Conservation (phyloP, 30 jellyfish, hydroid and myxozoan species). For the Sanderia malayensis region DNA sequence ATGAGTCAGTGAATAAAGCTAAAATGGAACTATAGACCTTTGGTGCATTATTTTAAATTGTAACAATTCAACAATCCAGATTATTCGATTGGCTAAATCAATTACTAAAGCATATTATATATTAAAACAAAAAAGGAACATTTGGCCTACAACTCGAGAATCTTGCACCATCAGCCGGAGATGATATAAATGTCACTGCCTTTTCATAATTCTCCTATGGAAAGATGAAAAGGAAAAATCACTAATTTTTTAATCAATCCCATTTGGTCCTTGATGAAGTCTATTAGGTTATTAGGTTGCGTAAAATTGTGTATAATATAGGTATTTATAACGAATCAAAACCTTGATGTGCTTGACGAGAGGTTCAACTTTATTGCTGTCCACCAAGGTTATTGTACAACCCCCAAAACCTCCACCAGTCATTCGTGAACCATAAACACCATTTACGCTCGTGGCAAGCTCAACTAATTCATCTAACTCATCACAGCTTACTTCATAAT, state of each 20-base stretch:
- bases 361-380: conserved; percentile 40
- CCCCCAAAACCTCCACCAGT: conserved; percentile 91
- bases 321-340: too few species aligned
- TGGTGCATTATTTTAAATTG: too few species aligned
- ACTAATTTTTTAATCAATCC: background rate
- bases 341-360: conserved; percentile 51
- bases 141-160: conserved; percentile 18
- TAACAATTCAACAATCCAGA: too few species aligned
- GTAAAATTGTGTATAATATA: too few species aligned
- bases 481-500: conserved; percentile 71
- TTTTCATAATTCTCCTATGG: conserved; percentile 36
- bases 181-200: conserved; percentile 49
- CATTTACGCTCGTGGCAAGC: conserved; percentile 58
- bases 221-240: too few species aligned
- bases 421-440: conserved; percentile 76
- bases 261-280: too few species aligned
- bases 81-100: background rate
- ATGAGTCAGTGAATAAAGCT: too few species aligned
- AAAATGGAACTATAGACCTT: too few species aligned
- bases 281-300: too few species aligned
- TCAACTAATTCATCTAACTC: conserved; percentile 65
- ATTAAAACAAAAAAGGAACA: background rate
- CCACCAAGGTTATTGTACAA: conserved; percentile 62
- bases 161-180: conserved; percentile 64
- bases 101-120: background rate